Evolutionary conservation across 1,140 invertebrate species (phyloP), one percentile per base, ranked within the genome.

Genomic region (Drosophila neocordata): DNA sequence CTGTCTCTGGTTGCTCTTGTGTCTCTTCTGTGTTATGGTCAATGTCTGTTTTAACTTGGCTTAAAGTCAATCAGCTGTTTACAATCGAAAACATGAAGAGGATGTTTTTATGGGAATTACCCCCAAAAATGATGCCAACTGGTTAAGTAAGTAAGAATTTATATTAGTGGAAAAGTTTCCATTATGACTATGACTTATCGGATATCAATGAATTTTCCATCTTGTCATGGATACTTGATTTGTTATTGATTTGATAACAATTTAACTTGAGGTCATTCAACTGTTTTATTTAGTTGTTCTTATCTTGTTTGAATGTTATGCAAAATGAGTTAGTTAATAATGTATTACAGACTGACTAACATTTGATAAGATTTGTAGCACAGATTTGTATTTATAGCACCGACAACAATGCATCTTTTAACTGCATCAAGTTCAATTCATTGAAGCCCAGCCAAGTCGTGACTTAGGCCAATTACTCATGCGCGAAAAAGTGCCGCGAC

Each of bases 401-500:
- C 22, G 4, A 24, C 22, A 24, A 24, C 22, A 24, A 24, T 24
- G 22, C 22, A 24, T 24, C 22, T 24, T 31, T 55, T 15, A 9
- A n/a, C 7, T 41, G 20, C 44, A 56, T 65, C 59, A 58, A 44
- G 57, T 52, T 38, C 52, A 64, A 35, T 59, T 41, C 56, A 59
- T 59, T 41, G 24, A 68, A 68, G 52, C 24, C n/a, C 13, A 34
- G 15, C 53, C 27, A 56, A 56, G 48, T 76, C 73, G 73, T 76
- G 73, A 76, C 73, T 73, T 65, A 12, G 67, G 73, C 62, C 73
- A 68, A 76, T 76, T 76, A 73, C 65, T 73, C 69, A 76, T 72
- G 73, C 73, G 73, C 73, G 64, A 76, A 65, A 63, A 68, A 59
- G 63, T 75, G 44, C 13, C 57, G 60, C 52, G 51, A 20, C 51